Conservation (phyloP, 2,797 vertebrate genomes). For the Bothrops alternatus region DNA sequence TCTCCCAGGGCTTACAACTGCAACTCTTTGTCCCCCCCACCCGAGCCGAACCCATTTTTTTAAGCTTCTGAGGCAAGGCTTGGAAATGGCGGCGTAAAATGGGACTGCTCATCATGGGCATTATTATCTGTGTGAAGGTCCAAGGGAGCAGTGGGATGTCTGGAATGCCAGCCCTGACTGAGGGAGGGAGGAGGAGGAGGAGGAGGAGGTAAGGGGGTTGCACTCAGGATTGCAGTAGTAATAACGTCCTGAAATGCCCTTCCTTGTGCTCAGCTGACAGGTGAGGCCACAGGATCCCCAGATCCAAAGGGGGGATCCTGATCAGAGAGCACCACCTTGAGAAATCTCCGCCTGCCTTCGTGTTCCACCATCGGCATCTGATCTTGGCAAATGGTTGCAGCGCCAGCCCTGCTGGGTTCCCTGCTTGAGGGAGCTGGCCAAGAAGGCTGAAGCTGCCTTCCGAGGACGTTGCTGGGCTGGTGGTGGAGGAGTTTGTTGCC, state of each 20-base stretch:
- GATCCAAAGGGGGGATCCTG: not conserved
- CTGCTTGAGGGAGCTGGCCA: not conserved
- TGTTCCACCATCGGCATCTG: not conserved
- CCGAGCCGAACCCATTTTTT: not conserved
- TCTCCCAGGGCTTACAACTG: too few species aligned
- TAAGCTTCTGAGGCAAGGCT: not conserved
- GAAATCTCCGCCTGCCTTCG: not conserved
- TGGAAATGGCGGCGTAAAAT: not conserved
- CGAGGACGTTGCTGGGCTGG: not conserved
- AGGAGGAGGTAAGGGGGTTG: not conserved
- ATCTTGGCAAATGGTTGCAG: not conserved
- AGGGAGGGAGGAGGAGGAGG: not conserved
- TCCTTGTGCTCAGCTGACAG: not conserved
- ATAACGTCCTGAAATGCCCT: too few species aligned
- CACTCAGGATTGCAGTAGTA: not conserved
- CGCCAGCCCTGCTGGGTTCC: not conserved
- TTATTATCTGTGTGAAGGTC: not conserved
- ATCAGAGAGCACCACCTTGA: not conserved
- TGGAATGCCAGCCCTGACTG: not conserved
- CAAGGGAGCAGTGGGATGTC: not conserved
- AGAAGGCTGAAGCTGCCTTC: not conserved
- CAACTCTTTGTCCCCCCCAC: not conserved
- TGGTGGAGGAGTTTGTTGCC: not conserved
- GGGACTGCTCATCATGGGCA: not conserved
- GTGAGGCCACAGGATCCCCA: not conserved